Conservation (phyloP, 2,113 vertebrate genomes). For the Strigops habroptila region DNA sequence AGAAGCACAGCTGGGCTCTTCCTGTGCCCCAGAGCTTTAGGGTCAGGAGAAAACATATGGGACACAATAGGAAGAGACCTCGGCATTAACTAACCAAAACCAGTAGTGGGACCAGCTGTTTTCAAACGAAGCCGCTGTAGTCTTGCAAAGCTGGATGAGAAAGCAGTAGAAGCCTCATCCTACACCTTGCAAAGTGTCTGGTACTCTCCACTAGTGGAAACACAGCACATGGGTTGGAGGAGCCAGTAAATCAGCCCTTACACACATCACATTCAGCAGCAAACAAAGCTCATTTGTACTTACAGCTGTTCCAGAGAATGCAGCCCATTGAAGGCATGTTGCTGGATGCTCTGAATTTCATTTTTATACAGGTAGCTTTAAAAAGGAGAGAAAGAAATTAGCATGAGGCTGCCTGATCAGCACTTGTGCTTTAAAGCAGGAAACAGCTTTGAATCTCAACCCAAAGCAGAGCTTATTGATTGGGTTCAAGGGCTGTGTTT, state of each 20-base stretch:
- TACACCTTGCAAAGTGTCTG: neutral
- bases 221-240: neutral
- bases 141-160: neutral
- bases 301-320: constrained; percentile 91
- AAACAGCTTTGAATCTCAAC: neutral
- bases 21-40: neutral
- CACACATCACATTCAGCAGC: neutral
- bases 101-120: neutral
- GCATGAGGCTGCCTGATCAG: neutral
- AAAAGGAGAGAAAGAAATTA: constrained; percentile 65
- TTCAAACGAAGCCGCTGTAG: neutral
- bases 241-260: neutral
- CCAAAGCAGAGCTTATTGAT: neutral
- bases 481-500: neutral
- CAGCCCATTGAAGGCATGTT: constrained; percentile 88
- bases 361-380: constrained; percentile 94
- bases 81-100: neutral
- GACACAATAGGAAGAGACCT: neutral
- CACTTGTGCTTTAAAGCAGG: neutral
- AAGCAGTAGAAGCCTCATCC: neutral
- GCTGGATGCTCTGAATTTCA: constrained; percentile 90
- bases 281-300: constrained; percentile 68
- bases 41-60: neutral
- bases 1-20: neutral
- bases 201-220: neutral